These are phyloP conservation scores for Glaucopsyche alexis DNA, from an alignment of 2,888 invertebrate genomes.

Conservation along the genomic window DNA sequence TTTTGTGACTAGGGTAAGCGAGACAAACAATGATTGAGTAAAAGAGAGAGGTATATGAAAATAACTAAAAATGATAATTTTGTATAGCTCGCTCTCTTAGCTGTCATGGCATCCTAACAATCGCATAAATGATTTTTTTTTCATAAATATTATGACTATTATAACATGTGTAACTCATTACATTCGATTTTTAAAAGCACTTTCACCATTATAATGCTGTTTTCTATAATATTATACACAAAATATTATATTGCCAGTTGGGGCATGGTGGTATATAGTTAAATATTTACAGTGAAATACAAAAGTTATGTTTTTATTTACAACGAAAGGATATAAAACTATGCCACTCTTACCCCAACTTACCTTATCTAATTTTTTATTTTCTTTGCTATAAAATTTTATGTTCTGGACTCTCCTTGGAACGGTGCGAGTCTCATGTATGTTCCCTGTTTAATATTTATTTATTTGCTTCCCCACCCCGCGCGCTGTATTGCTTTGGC, in stretches of 20 bases:
- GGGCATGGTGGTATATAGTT: not conserved
- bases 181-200: not conserved
- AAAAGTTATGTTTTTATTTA: too few species aligned
- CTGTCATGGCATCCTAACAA: not conserved
- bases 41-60: not conserved
- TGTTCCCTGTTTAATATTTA: conserved; percentile 57
- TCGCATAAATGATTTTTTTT: too few species aligned
- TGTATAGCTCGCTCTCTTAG: not conserved
- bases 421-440: conserved; percentile 41
- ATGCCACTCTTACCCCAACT: too few species aligned
- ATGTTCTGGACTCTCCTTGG: conserved; percentile 38
- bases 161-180: not conserved
- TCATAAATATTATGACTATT: not conserved
- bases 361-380: not conserved
- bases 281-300: not conserved
- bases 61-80: too few species aligned
- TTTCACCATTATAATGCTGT: not conserved
- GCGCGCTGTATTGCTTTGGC: conserved; percentile 67
- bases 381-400: conserved; percentile 29
- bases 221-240: not conserved
- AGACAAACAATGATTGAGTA: not conserved
- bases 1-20: not conserved
- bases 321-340: too few species aligned
- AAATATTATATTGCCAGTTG: not conserved
- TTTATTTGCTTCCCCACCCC: conserved; percentile 67